Evolutionary conservation across 2,888 invertebrate species (phyloP), one percentile per base, ranked within the genome.

Genomic region (Cristatella mucedo): DNA sequence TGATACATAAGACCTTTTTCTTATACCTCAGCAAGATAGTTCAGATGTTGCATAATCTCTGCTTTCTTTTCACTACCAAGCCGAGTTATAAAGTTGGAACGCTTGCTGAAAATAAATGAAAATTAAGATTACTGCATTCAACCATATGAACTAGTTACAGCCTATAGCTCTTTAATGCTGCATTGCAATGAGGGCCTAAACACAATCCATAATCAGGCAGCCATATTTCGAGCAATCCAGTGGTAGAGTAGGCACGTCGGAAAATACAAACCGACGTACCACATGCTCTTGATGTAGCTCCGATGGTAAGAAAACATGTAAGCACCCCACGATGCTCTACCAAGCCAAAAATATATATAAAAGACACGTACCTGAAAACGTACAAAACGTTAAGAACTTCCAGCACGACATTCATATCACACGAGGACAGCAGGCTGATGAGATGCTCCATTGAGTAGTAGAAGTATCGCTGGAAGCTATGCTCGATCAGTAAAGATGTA

Each of bases 391-490:
- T 82, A 41, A 85, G 70, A 38, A 84, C 82, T 48, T 78, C 80
- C 41, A 83, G 70, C n/a, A 83, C 80, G 38, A 82, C 75, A 50
- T 78, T 75, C 77, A 84, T 78, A 59, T 82, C 79, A 62, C 77
- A 26, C 38, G 82, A 81, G 43, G 78, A 75, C 51, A 84, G 65
- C 47, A 84, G 67, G 26, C 76, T 74, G 37, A 80, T 76, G 48
- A 84, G 68, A 61, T 82, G 80, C 66, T 83, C 83, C 75, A 83
- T 79, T 29, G 82, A 83, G 67, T 80, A 82, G 71, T 84, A 84
- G 47, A 83, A 70, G 65, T 82, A 82, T 40, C 82, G 73, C 13
- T 82, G 82, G 61, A 83, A 83, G 49, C 82, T 82, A 66, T 84
- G 82, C 63, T 84, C 83, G 54, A 84, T 82, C 39, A 84, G 70